Evolutionary conservation across 2,888 invertebrate genomes (phyloP).

Genomic region (Netelia inedita): DNA sequence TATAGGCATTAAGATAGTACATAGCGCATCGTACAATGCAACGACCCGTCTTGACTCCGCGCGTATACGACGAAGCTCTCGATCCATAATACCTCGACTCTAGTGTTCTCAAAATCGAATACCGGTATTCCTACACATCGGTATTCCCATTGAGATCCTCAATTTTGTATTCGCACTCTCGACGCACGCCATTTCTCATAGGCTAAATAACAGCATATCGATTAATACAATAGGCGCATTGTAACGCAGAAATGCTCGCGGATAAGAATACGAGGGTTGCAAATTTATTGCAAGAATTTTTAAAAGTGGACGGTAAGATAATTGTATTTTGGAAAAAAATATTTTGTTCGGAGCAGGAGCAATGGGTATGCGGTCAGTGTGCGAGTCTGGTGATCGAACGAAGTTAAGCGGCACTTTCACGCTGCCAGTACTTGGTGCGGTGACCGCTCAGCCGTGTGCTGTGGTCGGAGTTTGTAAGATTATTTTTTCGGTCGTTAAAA

Average conservation of each 20-base stretch:
- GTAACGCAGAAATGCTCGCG: background rate
- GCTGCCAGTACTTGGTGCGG: too few relatives aligned
- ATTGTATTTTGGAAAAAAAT: too few relatives aligned
- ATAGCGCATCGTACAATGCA: slow-evolving; percentile 31
- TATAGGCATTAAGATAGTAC: slow-evolving; percentile 39
- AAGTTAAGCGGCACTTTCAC: too few relatives aligned
- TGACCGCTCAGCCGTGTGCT: too few relatives aligned
- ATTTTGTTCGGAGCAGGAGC: too few relatives aligned
- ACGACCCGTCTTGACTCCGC: background rate
- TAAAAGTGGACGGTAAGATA: too few relatives aligned
- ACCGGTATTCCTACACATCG: slow-evolving; percentile 12
- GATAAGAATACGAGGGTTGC: too few relatives aligned
- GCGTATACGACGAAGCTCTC: slow-evolving; percentile 22
- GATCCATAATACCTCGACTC: slow-evolving; percentile 16
- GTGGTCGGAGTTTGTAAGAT: too few relatives aligned
- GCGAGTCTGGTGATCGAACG: too few relatives aligned
- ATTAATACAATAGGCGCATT: background rate
- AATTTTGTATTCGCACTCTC: slow-evolving; percentile 43
- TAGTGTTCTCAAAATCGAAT: slow-evolving; percentile 36
- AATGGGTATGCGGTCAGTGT: too few relatives aligned
- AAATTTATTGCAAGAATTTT: too few relatives aligned
- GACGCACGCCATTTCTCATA: background rate
- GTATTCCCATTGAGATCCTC: slow-evolving; percentile 35
- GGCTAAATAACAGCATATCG: background rate
- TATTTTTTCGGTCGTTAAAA: too few relatives aligned